These are phyloP conservation scores for Semaprochilodus insignis DNA, from an alignment of 2,797 vertebrate species.

Conservation along the genomic window DNA sequence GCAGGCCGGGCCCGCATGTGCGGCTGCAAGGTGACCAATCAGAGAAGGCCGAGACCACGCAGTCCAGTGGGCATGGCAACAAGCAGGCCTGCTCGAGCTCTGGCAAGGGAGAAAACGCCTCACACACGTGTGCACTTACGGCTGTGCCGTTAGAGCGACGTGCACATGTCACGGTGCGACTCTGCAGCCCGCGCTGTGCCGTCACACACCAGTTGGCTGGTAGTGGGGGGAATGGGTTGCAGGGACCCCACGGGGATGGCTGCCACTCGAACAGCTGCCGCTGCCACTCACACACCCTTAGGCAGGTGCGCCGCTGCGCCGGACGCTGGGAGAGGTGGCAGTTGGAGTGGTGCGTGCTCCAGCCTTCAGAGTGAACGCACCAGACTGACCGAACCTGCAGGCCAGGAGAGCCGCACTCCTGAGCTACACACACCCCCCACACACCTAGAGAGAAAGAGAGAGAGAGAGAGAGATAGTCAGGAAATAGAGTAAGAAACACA, in stretches of 20 bases:
- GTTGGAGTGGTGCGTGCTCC: constrained; percentile 81
- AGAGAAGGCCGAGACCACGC: constrained; percentile 82
- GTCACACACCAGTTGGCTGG: constrained; percentile 74
- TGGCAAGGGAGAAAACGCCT: constrained; percentile 76
- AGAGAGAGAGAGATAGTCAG: not conserved
- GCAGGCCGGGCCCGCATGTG: constrained; percentile 72
- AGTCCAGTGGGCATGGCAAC: constrained; percentile 84
- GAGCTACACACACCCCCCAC: constrained; percentile 84
- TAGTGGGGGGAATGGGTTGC: constrained; percentile 63
- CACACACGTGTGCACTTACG: constrained; percentile 76
- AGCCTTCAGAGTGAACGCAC: constrained; percentile 85
- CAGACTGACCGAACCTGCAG: constrained; percentile 80
- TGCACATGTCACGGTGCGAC: constrained; percentile 74
- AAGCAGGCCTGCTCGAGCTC: constrained; percentile 83
- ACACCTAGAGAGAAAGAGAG: constrained; percentile 71
- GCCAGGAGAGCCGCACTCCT: constrained; percentile 79
- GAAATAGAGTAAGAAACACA: not conserved
- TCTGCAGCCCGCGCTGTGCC: constrained; percentile 83
- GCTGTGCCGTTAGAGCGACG: constrained; percentile 76
- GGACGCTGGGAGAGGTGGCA: constrained; percentile 78
- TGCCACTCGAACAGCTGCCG: constrained; percentile 84
- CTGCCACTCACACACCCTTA: constrained; percentile 86
- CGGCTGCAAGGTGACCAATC: constrained; percentile 79
- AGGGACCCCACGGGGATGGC: constrained; percentile 79
- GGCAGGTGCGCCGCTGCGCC: constrained; percentile 79